These are phyloP conservation scores for Clarias gariepinus DNA, from an alignment of 2,113 vertebrate genomes.

Conservation along the genomic window DNA sequence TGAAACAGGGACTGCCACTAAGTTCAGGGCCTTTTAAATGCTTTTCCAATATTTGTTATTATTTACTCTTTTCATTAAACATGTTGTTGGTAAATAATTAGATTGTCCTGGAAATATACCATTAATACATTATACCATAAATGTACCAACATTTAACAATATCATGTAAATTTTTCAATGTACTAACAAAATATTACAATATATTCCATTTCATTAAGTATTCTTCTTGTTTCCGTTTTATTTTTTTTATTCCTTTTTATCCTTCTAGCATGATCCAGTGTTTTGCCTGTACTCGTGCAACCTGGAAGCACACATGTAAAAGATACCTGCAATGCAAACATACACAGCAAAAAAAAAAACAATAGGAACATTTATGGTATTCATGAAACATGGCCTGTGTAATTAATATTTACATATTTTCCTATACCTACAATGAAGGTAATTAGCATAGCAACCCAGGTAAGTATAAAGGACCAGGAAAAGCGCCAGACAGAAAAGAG, in stretches of 20 bases:
- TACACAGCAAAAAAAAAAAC: neutral
- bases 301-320: constrained; percentile 90
- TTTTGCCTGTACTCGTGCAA: constrained; percentile 84
- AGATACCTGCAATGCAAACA: constrained; percentile 76
- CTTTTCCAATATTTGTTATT: neutral
- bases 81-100: neutral
- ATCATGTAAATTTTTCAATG: neutral
- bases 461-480: constrained; percentile 90
- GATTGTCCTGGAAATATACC: neutral
- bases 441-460: constrained; percentile 88
- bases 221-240: neutral
- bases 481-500: constrained; percentile 90
- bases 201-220: neutral
- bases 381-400: neutral
- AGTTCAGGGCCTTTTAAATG: neutral
- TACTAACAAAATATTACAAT: neutral
- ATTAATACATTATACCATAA: neutral
- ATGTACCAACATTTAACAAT: neutral
- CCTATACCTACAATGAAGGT: constrained; percentile 87
- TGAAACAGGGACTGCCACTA: neutral
- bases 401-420: neutral
- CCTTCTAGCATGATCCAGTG: constrained; percentile 74
- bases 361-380: neutral
- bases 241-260: neutral
- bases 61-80: neutral